Evolutionary conservation across 2,113 vertebrate genomes (phyloP).

Genomic region (Chroicocephalus ridibundus): DNA sequence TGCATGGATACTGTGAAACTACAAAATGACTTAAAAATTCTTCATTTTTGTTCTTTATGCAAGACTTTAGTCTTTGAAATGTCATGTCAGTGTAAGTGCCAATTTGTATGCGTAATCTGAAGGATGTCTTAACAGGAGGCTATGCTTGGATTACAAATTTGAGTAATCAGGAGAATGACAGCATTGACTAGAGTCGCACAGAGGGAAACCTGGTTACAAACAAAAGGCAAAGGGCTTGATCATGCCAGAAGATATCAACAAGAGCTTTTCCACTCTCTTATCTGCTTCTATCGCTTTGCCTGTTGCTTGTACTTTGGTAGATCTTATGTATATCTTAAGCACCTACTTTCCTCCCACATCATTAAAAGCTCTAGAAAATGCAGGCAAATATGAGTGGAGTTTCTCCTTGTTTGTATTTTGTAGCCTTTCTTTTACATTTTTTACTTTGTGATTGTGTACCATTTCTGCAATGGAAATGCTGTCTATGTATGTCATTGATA

Average conservation of each 20-base stretch:
- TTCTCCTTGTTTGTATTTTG: neutral
- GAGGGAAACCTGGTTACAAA: neutral
- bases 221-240: neutral
- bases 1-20: neutral
- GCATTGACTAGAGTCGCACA: neutral
- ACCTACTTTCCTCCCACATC: neutral
- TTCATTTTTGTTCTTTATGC: neutral
- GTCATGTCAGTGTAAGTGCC: neutral
- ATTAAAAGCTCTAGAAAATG: neutral
- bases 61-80: neutral
- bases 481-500: neutral
- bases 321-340: neutral
- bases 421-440: neutral
- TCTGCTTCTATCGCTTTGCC: neutral
- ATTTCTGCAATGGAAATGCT: neutral
- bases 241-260: neutral
- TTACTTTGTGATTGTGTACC: neutral
- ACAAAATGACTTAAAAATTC: accelerated
- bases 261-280: neutral
- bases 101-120: neutral
- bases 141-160: neutral
- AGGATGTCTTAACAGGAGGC: neutral
- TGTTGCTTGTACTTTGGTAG: neutral
- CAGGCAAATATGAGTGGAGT: neutral
- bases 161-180: neutral